These are phyloP conservation scores for Schlechtendalia chinensis DNA, from an alignment of 1,140 invertebrate genomes.

Conservation along the genomic window DNA sequence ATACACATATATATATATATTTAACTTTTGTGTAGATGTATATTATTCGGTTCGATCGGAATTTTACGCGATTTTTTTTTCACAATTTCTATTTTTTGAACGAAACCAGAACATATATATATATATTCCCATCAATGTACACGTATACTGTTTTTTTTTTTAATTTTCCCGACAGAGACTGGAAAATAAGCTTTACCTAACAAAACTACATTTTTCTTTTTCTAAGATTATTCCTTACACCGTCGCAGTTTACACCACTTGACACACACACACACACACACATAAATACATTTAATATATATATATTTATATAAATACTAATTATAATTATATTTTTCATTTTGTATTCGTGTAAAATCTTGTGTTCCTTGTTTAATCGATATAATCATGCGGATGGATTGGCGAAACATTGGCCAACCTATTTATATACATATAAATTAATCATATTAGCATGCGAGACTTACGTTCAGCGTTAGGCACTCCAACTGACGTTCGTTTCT, in stretches of 20 bases:
- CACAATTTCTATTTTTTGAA: too few species aligned
- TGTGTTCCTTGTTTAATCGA: constrained; percentile 22
- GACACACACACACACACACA: not conserved
- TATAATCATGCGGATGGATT: not conserved
- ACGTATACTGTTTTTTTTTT: not conserved
- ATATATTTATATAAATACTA: constrained; percentile 13
- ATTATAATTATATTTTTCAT: constrained; percentile 12
- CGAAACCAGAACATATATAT: not conserved
- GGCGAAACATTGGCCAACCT: not conserved
- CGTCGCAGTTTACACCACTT: too few species aligned
- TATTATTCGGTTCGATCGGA: not conserved
- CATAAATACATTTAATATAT: too few species aligned
- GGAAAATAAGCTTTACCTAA: too few species aligned
- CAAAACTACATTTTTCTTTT: too few species aligned
- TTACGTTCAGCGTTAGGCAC: too few species aligned
- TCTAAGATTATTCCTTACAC: too few species aligned
- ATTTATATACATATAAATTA: not conserved
- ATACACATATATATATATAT: not conserved
- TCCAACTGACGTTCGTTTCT: not conserved
- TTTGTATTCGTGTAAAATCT: constrained; percentile 9
- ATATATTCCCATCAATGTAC: too few species aligned
- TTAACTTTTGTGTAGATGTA: not conserved
- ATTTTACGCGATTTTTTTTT: not conserved
- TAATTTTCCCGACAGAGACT: too few species aligned
- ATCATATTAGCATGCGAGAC: not conserved